These are phyloP conservation scores for Brienomyrus longianalis DNA, from an alignment of 2,113 vertebrate species.

Conservation along the genomic window DNA sequence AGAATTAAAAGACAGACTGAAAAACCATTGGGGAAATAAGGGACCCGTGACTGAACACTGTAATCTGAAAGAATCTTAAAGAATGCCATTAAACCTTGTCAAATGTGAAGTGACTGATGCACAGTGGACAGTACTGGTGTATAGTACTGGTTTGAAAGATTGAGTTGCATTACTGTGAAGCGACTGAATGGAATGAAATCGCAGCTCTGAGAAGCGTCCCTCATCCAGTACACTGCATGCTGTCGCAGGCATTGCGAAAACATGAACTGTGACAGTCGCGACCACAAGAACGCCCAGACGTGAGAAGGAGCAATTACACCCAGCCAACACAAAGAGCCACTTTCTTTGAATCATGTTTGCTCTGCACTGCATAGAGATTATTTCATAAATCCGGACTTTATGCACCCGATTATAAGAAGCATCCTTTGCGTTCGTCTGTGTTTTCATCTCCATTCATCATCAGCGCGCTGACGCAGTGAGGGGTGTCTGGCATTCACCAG, in stretches of 20 bases:
- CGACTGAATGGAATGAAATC: not conserved
- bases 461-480: not conserved
- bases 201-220: not conserved
- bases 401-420: not conserved
- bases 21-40: not conserved
- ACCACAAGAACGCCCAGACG: constrained; percentile 27
- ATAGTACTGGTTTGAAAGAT: not conserved
- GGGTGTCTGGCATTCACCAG: not conserved
- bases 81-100: not conserved
- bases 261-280: constrained; percentile 25
- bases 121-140: not conserved
- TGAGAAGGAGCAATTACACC: constrained; percentile 31
- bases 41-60: not conserved
- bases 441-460: not conserved
- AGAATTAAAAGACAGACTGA: not conserved
- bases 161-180: not conserved
- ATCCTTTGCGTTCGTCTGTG: not conserved
- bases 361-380: not conserved
- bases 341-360: not conserved
- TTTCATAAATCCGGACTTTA: constrained; percentile 18
- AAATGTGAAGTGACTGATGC: not conserved
- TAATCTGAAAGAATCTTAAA: not conserved
- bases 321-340: not conserved
- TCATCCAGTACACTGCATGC: constrained; percentile 16
- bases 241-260: constrained; percentile 10